Percentiles rank a stretch among this genome's conserved stretches.
Conservation (phyloP, 1,140 invertebrate genomes). For the Sarcophaga peregrina region DNA sequence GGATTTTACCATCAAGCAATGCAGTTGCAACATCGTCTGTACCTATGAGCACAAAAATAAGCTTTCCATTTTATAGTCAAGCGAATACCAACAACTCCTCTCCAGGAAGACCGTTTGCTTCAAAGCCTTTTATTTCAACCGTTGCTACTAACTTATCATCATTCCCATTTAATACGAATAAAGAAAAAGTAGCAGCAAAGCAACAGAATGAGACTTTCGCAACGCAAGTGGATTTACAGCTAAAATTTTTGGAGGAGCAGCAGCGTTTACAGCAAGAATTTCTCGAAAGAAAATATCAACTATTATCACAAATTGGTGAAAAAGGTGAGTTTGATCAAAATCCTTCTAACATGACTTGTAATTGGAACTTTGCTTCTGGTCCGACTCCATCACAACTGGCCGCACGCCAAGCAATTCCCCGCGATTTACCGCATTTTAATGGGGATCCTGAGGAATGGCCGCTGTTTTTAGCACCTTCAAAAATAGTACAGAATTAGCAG, state of each 20-base stretch:
- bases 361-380: background rate
- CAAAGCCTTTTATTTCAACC: no score
- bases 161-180: no score
- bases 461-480: constrained; percentile 34
- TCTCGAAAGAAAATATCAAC: background rate
- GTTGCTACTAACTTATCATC: no score
- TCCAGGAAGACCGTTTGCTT: no score
- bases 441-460: constrained; percentile 33
- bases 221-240: background rate
- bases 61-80: no score
- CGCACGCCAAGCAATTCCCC: constrained; percentile 8
- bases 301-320: background rate
- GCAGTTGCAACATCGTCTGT: background rate
- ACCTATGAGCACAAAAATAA: no score
- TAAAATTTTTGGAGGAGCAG: background rate
- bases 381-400: constrained; percentile 3
- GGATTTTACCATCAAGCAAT: background rate
- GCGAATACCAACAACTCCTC: no score
- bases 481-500: constrained; percentile 26
- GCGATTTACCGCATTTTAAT: constrained; percentile 13
- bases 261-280: background rate
- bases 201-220: background rate
- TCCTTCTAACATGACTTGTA: background rate
- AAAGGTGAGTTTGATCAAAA: background rate
- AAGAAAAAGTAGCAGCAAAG: background rate